phyloP scores from a whole-genome alignment of 2,113 vertebrate species.

The Fukomys damarensis region DNA sequence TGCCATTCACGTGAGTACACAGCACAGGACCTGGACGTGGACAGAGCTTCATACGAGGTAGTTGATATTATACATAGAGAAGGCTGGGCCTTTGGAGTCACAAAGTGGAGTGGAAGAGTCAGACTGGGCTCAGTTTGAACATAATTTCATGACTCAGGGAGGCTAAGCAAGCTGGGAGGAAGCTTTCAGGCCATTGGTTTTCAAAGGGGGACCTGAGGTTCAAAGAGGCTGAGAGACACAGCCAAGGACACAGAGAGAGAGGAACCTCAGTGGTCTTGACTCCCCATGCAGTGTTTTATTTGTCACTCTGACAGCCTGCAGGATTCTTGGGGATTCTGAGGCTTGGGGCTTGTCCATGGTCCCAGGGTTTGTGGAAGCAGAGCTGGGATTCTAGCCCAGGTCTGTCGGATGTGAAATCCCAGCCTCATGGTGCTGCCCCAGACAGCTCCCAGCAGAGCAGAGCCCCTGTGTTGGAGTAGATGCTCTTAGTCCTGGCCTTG shows the following conservation, averaged over 20 bases:
- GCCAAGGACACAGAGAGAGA: not conserved
- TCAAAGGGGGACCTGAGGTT: not conserved
- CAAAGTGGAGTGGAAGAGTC: no score
- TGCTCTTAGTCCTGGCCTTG: no score
- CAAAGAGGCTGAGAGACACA: not conserved
- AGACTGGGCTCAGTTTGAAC: not conserved
- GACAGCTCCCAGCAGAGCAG: not conserved
- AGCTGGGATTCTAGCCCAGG: not conserved
- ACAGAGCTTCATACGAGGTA: not conserved
- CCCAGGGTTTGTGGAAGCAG: not conserved
- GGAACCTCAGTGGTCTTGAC: not conserved
- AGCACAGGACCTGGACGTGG: fast-evolving
- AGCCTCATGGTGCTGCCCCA: not conserved
- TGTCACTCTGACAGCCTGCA: not conserved
- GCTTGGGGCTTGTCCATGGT: not conserved
- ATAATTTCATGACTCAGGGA: not conserved
- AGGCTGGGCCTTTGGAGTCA: not conserved
- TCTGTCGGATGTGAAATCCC: not conserved
- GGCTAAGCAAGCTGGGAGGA: not conserved
- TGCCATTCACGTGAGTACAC: not conserved
- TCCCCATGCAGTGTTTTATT: not conserved
- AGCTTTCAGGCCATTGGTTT: not conserved
- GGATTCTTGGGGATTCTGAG: not conserved
- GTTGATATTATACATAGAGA: not conserved
- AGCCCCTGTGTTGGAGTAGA: fast-evolving